Evolutionary conservation across 2,113 vertebrate species (phyloP), one percentile per base, ranked within the genome.

Genomic region (Sardina pilchardus): DNA sequence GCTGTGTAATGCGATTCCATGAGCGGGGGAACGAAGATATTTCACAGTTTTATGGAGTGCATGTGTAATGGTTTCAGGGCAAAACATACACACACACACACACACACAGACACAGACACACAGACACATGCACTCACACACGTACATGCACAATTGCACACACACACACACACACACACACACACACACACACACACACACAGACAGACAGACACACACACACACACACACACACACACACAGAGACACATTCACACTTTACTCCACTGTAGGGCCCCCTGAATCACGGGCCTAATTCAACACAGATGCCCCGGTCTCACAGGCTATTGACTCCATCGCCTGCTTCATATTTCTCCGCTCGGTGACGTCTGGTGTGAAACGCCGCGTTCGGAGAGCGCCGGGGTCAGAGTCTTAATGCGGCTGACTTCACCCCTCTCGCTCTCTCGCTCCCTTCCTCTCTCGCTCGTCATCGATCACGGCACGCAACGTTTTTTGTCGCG

Each of bases 401-500:
- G 71, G 71, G 71, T 78, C 71, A 36, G 71, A 36, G 30, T 78
- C 71, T 78, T 78, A 34, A 78, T 85, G 80, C 78, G 44, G 88
- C 83, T 88, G 87, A 88, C 87, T 84, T 84, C 87, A 84, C 92
- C 89, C 85, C 85, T 83, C 86, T 83, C 83, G 30, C 80, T 82
- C 42, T 86, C 89, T 88, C 89, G 87, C 90, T 85, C 85, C 87
- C 89, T 81, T 87, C 87, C 89, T 75, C 30, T 36, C 90, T 89
- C 92, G 36, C 67, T 75, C 26, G 30, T 34, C 34, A 34, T 78
- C 71, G 63, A 71, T 71, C 63, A 67, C 63, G 84, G 88, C 88
- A 88, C 93, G 93, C n/a, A n/a, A n/a, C n/a, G n/a, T n/a, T n/a
- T n/a, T n/a, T n/a, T n/a, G n/a, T n/a, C n/a, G n/a, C n/a, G n/a